Base-by-base conservation (phyloP, 64 coral and sea anemone genomes). In the Actinia equina region DNA sequence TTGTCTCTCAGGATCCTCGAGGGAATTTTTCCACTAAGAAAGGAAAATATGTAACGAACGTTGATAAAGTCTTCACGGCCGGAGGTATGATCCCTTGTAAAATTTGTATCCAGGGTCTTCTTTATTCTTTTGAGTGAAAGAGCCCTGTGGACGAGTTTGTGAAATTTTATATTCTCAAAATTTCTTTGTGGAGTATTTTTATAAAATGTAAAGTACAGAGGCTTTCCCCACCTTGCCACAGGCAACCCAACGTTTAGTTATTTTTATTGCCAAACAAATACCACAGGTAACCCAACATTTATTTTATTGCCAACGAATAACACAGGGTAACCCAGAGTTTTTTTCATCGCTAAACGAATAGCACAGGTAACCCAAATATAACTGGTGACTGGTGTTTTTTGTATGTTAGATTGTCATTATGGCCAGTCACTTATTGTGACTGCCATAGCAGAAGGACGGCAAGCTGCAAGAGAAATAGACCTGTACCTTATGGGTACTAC, bases 381-480 rank as follows among this genome's bases (percentile, higher is more conserved):
- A 18, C n/a, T 43, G 25, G 11, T 57, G 11, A 15, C 17, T 64
- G 45, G 17, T 65, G 20, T 52, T 53, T 79, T 82, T 77, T 44
- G 23, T 90, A 65, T 13, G 22, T 20, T 41, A 98, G 95, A 98
- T 77, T 98, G 96, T 44, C 86, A 89, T 65, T 94, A 83, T 54
- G 92, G 96, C 42, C 96, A 98, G 59, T 98, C 96, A 27, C 82
- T 98, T 11, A 88, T 98, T 4, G 96, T 98, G 17, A 96, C 94
- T 27, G 94, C 94, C 18, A 96, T 96, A 57, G 92, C 94, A 37
- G 94, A 96, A 84, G 94, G 94, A 59, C 85, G 96, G 43, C 96
- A 98, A 87, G 93, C 96, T 20, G 96, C 96, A 19, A 86, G 96
- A 25, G 89, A 98, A 13, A 98, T 98, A 43, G 96, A 98, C 88